A percentile compares a stretch with the other conserved stretches of the same genome.
These are phyloP conservation scores for Campaea margaritaria DNA, from an alignment of 2,888 invertebrate species.

Conservation along the genomic window DNA sequence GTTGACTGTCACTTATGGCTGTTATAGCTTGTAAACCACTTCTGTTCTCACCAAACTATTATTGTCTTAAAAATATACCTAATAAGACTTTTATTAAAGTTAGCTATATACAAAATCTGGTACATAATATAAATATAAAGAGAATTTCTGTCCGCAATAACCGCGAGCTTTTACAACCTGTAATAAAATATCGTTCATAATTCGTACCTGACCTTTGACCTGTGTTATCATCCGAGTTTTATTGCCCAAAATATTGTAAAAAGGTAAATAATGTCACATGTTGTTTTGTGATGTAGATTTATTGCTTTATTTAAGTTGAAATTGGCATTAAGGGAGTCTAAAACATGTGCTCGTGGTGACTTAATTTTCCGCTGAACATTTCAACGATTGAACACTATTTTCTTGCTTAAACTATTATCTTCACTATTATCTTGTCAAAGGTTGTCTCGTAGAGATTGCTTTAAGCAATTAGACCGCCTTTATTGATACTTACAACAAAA, in stretches of 20 bases:
- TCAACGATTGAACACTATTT: no score
- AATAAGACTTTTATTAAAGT: background rate
- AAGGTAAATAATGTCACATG: constrained; percentile 52
- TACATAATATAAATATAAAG: constrained; percentile 7
- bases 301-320: constrained; percentile 44
- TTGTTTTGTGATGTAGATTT: constrained; percentile 58
- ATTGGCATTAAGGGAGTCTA: background rate
- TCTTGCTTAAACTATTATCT: no score
- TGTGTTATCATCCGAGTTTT: constrained; percentile 34
- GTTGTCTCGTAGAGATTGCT: no score
- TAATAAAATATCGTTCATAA: constrained; percentile 33
- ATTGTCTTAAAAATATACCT: no score
- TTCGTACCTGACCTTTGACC: constrained; percentile 36
- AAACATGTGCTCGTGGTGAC: background rate
- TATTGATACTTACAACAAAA: no score
- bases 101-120: constrained; percentile 6
- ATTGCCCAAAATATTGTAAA: constrained; percentile 16
- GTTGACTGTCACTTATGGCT: no score
- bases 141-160: constrained; percentile 16
- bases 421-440: no score
- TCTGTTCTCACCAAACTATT: no score
- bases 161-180: constrained; percentile 20
- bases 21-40: no score
- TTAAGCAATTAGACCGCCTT: no score
- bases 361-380: no score